A percentile compares a stretch with the other conserved stretches of the same genome.
phyloP scores from a whole-genome alignment of 2,113 vertebrate species.

The Nerophis lumbriciformis region DNA sequence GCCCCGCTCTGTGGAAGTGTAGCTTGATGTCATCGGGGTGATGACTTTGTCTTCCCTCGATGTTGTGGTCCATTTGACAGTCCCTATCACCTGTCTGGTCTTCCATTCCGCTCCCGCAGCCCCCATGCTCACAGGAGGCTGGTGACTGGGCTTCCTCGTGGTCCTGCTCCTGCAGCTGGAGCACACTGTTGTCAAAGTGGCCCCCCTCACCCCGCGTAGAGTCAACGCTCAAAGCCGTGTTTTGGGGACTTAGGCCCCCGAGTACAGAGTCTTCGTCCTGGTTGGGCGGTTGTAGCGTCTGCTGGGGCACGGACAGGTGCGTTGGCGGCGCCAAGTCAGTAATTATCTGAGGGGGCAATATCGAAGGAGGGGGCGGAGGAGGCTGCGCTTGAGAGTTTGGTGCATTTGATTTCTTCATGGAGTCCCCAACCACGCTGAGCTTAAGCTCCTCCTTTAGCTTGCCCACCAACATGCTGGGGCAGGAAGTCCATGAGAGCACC shows the following conservation, averaged over 20 bases:
- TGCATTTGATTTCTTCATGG: constrained; percentile 66
- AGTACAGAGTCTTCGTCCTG: constrained; percentile 69
- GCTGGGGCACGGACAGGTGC: constrained; percentile 65
- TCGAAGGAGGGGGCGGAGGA: constrained; percentile 57
- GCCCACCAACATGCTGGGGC: constrained; percentile 77
- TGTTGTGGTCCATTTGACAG: constrained; percentile 52
- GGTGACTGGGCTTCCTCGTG: constrained; percentile 76
- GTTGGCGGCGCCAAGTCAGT: constrained; percentile 77
- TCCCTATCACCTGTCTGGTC: constrained; percentile 68
- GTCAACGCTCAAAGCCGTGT: constrained; percentile 85
- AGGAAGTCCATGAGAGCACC: constrained; percentile 86
- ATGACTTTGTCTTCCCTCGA: constrained; percentile 44
- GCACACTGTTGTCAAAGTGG: constrained; percentile 92
- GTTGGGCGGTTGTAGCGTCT: constrained; percentile 54
- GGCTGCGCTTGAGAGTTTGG: constrained; percentile 60
- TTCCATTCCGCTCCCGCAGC: constrained; percentile 66
- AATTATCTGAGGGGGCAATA: constrained; percentile 73
- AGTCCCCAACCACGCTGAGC: constrained; percentile 63
- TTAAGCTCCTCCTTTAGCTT: constrained; percentile 83
- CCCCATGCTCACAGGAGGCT: constrained; percentile 64
- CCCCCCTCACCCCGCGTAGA: constrained; percentile 79
- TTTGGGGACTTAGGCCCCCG: constrained; percentile 67
- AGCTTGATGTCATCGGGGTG: constrained; percentile 85
- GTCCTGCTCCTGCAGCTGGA: constrained; percentile 86
- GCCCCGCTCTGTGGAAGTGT: constrained; percentile 85